These are phyloP conservation scores for Dasyprocta punctata DNA, from an alignment of 2,113 vertebrate species.

Conservation along the genomic window DNA sequence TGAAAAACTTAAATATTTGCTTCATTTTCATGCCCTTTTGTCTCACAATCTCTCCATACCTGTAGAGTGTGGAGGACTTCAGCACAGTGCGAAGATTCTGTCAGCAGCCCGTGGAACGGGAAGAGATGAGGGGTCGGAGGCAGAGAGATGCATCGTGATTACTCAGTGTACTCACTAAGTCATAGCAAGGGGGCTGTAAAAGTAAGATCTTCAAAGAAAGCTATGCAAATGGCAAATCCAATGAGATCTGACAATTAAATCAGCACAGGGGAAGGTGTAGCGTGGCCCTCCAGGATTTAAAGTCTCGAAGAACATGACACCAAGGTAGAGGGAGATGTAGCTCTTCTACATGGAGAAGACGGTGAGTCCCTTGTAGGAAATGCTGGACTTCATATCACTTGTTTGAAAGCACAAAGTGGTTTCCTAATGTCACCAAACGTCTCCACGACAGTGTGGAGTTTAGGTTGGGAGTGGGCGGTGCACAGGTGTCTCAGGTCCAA, in stretches of 20 bases:
- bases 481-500: fast-evolving
- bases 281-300: background rate
- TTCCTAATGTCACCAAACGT: background rate
- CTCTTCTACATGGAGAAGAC: background rate
- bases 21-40: background rate
- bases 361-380: background rate
- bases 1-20: background rate
- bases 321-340: background rate
- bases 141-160: too few relatives aligned
- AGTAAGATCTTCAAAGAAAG: background rate
- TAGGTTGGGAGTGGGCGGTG: background rate
- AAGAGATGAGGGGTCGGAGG: background rate
- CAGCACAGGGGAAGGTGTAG: background rate
- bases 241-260: background rate
- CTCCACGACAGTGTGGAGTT: background rate
- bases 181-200: background rate
- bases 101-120: background rate
- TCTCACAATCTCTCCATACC: background rate
- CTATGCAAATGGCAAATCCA: background rate
- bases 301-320: background rate
- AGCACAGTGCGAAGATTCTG: background rate
- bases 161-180: background rate
- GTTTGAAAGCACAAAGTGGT: background rate
- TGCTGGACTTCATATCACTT: background rate
- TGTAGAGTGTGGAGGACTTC: background rate